Evolutionary conservation across 2,113 vertebrate genomes (phyloP).

Genomic region (Phaethornis superciliosus): DNA sequence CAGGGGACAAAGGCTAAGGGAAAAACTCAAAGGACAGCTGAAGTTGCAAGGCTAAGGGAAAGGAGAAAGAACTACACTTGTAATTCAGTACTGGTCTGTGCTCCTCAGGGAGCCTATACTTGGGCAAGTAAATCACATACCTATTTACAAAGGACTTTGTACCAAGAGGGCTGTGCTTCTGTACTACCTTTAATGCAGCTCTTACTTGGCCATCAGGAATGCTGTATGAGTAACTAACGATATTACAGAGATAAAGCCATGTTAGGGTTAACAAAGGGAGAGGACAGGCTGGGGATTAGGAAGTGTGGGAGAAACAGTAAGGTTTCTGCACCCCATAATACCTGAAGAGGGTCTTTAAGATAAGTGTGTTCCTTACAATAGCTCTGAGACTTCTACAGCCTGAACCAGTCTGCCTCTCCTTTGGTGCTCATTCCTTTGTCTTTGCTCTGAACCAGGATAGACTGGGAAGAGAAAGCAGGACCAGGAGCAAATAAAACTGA

Average conservation of each 20-base stretch:
- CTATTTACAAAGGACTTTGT: not conserved
- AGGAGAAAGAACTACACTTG: not conserved
- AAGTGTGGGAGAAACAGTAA: not conserved
- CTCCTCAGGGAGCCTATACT: not conserved
- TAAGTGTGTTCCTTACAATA: not conserved
- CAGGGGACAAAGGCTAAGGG: not conserved
- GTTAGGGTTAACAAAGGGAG: not conserved
- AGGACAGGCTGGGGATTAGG: not conserved
- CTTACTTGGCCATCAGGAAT: not conserved
- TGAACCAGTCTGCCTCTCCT: not conserved
- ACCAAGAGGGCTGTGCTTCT: not conserved
- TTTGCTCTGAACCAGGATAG: not conserved
- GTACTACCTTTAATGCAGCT: not conserved
- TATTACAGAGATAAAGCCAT: not conserved
- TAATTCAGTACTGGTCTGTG: not conserved
- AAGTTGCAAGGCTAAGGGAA: not conserved
- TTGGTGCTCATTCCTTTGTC: not conserved
- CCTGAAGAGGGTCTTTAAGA: not conserved
- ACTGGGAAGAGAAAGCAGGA: not conserved
- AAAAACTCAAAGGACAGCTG: not conserved
- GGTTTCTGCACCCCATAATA: not conserved
- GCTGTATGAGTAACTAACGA: not conserved
- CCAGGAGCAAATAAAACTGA: not conserved
- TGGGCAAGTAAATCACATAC: not conserved
- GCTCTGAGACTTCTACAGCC: not conserved